Evolutionary conservation across 64 coral and sea anemone genomes (phyloP).

Genomic region (Cladopsammia gracilis): DNA sequence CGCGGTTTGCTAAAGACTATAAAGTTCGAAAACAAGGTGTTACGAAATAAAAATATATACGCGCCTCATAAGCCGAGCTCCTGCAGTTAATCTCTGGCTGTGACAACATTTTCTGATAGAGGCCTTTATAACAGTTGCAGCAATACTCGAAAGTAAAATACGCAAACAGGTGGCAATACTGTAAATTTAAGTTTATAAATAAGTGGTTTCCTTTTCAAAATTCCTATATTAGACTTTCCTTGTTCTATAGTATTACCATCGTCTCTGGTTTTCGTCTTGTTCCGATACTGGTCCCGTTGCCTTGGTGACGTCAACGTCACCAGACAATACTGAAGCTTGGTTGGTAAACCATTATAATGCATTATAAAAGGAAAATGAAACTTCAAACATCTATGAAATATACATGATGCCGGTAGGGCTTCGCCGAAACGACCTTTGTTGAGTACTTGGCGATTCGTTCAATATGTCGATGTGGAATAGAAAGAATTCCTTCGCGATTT

Average conservation of each 20-base stretch:
- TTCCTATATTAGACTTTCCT: slow-evolving; percentile 9
- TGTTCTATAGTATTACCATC: not conserved
- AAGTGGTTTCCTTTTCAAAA: not conserved
- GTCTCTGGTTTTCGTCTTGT: not conserved
- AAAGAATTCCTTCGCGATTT: slow-evolving; percentile 66
- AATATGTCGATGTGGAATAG: slow-evolving; percentile 85
- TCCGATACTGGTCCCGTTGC: not conserved
- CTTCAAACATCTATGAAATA: slow-evolving; percentile 59
- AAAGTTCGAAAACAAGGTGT: not conserved
- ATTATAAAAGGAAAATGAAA: slow-evolving; percentile 44
- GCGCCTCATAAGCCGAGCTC: not conserved
- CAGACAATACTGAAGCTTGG: slow-evolving; percentile 37
- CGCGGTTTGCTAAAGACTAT: not conserved
- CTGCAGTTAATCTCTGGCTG: not conserved
- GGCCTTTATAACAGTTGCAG: not conserved
- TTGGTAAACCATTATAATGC: slow-evolving; percentile 39
- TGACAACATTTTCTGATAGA: not conserved
- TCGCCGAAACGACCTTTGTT: slow-evolving; percentile 52
- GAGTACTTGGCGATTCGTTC: slow-evolving; percentile 15
- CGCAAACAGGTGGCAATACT: slow-evolving; percentile 4
- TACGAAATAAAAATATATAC: not conserved
- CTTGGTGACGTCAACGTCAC: slow-evolving; percentile 30
- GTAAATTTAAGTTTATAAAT: not conserved
- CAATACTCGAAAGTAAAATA: not conserved
- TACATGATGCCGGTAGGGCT: slow-evolving; percentile 76